Evolutionary conservation across 2,797 vertebrate genomes (phyloP), one percentile per base, ranked within the genome.

Genomic region (Catostomus latipinnis): DNA sequence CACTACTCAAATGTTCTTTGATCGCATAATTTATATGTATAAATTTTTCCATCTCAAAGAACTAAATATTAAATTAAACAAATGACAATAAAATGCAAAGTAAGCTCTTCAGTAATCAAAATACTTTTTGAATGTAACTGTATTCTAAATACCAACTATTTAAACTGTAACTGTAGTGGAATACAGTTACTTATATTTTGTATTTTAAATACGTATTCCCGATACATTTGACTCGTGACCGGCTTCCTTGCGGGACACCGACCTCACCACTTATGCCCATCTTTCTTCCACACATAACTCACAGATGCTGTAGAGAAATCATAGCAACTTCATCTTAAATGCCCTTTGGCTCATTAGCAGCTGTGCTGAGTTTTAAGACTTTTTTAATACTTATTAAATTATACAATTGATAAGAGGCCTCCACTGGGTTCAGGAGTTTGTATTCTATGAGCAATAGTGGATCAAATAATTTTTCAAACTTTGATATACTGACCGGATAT

Each of bases 241-340:
- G 12, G 56, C 48, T 65, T 61, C 70, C 60, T 74, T 75, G 66
- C 71, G 60, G 52, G 49, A 75, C 14, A 5, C 61, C 3, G 56
- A 79, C 71, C 71, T 49, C 76, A 46, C 52, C 71, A 62, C 83
- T 71, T 60, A 13, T 22, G 3, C 10, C 69, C 48, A 79, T 79
- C 67, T 48, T 75, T 71, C 66, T 71, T 46, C 46, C 11, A 6
- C 22, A 65, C 58, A 69, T 62, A 68, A 76, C 57, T 66, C 57
- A 34, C 43, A 50, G 34, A 14, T 11, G 0, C 62, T 63, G 71
- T 4, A 6, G 62, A 73, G 62, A 83, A 65, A 65, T 65, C 69
- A 80, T 16, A 50, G 16, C 63, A 53, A 58, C n/a, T 72, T 63
- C 2, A 48, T 43, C 45, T 6, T 16, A 53, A 67, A 57, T 6